Evolutionary conservation across 1,140 invertebrate species (phyloP).

Genomic region (Andricus grossulariae): DNA sequence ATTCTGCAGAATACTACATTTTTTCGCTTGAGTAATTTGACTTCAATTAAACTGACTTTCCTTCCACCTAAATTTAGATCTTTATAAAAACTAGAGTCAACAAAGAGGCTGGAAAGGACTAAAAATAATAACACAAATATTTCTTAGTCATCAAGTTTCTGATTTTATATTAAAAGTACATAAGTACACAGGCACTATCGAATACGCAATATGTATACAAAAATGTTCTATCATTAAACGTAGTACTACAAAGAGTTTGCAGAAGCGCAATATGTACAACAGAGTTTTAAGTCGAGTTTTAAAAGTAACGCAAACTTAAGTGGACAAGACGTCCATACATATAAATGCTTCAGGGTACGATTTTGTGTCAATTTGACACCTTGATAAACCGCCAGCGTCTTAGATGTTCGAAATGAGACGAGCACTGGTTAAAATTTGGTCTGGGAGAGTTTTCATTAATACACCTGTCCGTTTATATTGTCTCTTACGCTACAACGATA

Average conservation of each 20-base stretch:
- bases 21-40: no score
- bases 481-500: conserved; percentile 60
- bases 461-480: conserved; percentile 63
- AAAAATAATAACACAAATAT: neutral
- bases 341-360: neutral
- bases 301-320: neutral
- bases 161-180: conserved; percentile 67
- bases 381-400: conserved; percentile 12
- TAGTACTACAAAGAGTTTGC: conserved; percentile 64
- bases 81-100: no score
- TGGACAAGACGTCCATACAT: neutral
- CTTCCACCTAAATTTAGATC: no score
- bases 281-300: conserved; percentile 37
- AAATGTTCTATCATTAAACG: conserved; percentile 66
- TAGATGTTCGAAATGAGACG: conserved; percentile 38
- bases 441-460: conserved; percentile 57
- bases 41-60: no score
- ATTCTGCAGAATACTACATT: no score
- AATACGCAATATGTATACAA: conserved; percentile 64
- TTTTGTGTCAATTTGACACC: conserved; percentile 5
- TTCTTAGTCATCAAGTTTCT: conserved; percentile 46
- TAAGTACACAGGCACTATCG: conserved; percentile 67
- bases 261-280: conserved; percentile 69
- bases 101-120: no score
- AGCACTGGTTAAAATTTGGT: conserved; percentile 54